phyloP scores from a whole-genome alignment of 2,113 vertebrate genomes.

The Silurus asotus region DNA sequence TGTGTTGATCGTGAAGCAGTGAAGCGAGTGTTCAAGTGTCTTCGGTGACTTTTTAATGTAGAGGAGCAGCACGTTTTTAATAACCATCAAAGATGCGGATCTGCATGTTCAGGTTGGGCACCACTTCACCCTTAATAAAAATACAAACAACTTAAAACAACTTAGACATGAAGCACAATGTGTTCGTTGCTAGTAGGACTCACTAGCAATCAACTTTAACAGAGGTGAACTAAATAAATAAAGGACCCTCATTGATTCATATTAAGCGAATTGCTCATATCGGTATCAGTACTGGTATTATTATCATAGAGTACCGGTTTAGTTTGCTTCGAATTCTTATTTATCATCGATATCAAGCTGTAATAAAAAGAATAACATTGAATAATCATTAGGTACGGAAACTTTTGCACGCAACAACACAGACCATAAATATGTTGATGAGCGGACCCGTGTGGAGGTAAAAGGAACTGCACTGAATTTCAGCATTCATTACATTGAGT shows the following conservation, averaged over 20 bases:
- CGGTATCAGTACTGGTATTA: background rate
- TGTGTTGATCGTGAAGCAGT: too few species aligned
- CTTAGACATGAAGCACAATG: background rate
- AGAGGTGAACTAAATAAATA: background rate
- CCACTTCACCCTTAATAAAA: background rate
- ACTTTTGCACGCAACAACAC: background rate
- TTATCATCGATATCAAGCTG: background rate
- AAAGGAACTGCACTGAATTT: background rate
- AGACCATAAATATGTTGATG: background rate
- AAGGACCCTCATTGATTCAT: background rate
- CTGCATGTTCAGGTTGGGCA: background rate
- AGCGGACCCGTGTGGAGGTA: slow-evolving; percentile 9
- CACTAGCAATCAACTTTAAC: background rate
- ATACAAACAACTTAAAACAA: background rate
- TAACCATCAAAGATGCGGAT: background rate
- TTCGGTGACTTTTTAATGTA: too few species aligned
- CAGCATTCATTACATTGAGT: background rate
- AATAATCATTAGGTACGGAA: background rate
- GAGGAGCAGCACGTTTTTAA: background rate
- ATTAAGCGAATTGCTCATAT: background rate
- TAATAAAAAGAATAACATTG: background rate
- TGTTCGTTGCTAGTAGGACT: background rate
- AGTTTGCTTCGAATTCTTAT: too few species aligned
- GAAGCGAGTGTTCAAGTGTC: too few species aligned
- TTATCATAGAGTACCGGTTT: background rate